These are phyloP conservation scores for Murina feae DNA, from an alignment of 2,113 vertebrate genomes.

Conservation along the genomic window DNA sequence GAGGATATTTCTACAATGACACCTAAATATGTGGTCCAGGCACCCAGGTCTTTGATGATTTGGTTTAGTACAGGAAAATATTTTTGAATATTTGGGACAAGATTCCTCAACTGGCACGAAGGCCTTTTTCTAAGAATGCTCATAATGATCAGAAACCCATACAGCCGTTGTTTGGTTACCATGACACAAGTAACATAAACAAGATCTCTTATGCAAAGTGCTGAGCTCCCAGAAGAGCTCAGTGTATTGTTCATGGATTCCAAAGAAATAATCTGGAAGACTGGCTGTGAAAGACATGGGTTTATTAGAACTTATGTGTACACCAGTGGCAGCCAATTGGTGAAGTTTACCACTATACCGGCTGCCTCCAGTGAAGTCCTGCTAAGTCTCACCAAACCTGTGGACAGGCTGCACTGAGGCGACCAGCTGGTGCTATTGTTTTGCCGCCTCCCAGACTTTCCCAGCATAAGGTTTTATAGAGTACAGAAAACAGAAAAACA, in stretches of 20 bases:
- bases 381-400: background rate
- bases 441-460: background rate
- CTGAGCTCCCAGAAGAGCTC: background rate
- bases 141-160: conserved; percentile 13
- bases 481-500: background rate
- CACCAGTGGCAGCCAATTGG: background rate
- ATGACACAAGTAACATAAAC: background rate
- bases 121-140: conserved; percentile 24
- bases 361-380: background rate
- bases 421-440: background rate
- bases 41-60: conserved; percentile 7
- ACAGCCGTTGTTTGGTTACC: background rate
- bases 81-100: background rate
- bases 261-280: too few species aligned
- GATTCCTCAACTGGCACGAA: background rate
- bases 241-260: too few species aligned
- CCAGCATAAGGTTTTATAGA: background rate
- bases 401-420: background rate
- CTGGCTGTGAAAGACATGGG: background rate
- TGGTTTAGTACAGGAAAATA: background rate
- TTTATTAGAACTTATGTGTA: background rate
- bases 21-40: background rate
- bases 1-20: background rate
- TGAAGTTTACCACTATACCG: too few species aligned
- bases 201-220: background rate